Evolutionary conservation across 2,888 invertebrate genomes (phyloP), one percentile per base, ranked within the genome.

Genomic region (Venusia cambrica): DNA sequence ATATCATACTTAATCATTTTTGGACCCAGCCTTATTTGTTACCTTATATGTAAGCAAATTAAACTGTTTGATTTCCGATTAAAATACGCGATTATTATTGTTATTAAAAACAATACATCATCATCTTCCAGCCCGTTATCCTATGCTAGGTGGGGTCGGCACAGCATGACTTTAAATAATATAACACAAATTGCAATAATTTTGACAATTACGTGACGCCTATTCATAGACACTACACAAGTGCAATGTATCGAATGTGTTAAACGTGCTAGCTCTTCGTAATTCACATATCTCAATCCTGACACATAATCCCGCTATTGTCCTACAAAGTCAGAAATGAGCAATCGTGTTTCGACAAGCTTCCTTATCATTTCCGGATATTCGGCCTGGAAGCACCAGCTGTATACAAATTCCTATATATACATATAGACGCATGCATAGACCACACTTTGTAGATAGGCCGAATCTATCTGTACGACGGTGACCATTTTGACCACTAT

Each of bases 401-500:
- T 46, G 46, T 51, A 44, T 56, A 69, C 67, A 67, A 66, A 72
- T 76, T 79, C 79, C 74, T 79, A 78, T 74, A 13, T 20, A 32
- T 15, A 22, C 5, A 12, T 26, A 26, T 5, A 12, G 7, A 2
- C 7, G 18, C 13, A 19, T 19, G 27, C 21, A 37, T 24, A 63
- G 57, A 63, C 46, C n/a, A n/a, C n/a, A n/a, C n/a, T n/a, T n/a
- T n/a, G n/a, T n/a, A 54, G 78, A 81, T 79, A 77, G 67, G 48
- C 43, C 53, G 67, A 70, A 74, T 76, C 73, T 76, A 77, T 73
- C 71, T 63, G 63, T 32, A 48, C 63, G 68, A 71, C 74, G 74
- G 67, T 60, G 63, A 72, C 77, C 76, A 56, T 75, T 76, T 72
- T 77, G 73, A 75, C 80, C 80, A 32, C 80, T 83, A 81, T 83